phyloP scores from a whole-genome alignment of 2,113 vertebrate species.

The Atlantisia rogersi region DNA sequence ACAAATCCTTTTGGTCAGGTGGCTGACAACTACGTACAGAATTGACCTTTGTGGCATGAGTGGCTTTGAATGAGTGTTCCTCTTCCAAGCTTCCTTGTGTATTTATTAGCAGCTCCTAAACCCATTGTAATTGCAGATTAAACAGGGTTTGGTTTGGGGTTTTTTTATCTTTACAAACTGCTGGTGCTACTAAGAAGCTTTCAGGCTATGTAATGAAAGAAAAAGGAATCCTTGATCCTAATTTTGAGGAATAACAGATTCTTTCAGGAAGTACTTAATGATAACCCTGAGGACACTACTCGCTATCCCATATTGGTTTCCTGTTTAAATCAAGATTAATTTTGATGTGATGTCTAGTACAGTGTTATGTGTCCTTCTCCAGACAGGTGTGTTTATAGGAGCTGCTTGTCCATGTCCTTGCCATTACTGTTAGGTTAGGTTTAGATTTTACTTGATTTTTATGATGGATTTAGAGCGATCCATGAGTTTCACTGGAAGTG shows the following conservation, averaged over 20 bases:
- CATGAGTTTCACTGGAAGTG: neutral
- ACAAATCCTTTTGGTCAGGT: neutral
- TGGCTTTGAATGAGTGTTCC: neutral
- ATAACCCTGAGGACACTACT: neutral
- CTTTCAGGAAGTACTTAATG: slow-evolving; percentile 40
- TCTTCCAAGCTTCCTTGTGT: neutral
- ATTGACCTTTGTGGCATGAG: neutral
- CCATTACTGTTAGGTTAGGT: neutral
- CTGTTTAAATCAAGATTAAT: slow-evolving; percentile 39
- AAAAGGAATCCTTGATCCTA: slow-evolving; percentile 53
- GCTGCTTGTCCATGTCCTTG: neutral
- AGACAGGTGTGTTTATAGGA: neutral
- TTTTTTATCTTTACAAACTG: slow-evolving; percentile 66
- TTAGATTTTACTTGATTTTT: neutral
- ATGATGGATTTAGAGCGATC: neutral
- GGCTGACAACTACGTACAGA: neutral
- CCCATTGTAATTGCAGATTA: slow-evolving; percentile 62
- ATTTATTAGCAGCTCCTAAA: slow-evolving; percentile 68
- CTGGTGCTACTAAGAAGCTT: slow-evolving; percentile 64
- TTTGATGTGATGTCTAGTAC: neutral
- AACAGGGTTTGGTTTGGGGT: neutral
- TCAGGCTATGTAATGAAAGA: slow-evolving; percentile 61
- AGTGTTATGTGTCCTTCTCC: neutral
- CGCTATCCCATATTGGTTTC: neutral
- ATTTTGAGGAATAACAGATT: slow-evolving; percentile 33